Evolutionary conservation across 2,797 vertebrate genomes (phyloP).

Genomic region (Acipenser transmontanus): DNA sequence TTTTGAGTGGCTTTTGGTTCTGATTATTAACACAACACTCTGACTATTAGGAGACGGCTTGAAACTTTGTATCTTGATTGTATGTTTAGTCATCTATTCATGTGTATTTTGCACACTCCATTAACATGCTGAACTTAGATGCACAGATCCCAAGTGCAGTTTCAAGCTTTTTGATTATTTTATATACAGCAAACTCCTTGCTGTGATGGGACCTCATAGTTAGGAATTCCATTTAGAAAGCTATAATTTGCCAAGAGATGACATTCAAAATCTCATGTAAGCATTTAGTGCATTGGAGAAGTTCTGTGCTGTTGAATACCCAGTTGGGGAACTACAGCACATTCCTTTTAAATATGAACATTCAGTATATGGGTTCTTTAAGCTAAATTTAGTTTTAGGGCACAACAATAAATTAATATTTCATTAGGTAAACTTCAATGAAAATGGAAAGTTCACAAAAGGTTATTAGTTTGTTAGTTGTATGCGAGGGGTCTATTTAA

Average conservation of each 20-base stretch:
- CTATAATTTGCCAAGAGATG: conserved; percentile 34
- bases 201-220: conserved; percentile 70
- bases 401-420: too few relatives aligned
- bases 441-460: too few relatives aligned
- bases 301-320: conserved; percentile 42
- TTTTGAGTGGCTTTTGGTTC: too few relatives aligned
- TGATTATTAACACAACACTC: too few relatives aligned
- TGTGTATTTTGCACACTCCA: conserved; percentile 43
- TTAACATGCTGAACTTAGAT: conserved; percentile 43
- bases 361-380: too few relatives aligned
- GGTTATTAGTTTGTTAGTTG: too few relatives aligned
- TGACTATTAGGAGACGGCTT: neutral
- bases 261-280: conserved; percentile 48
- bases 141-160: conserved; percentile 59
- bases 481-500: too few relatives aligned
- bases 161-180: conserved; percentile 50
- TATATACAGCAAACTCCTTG: conserved; percentile 65
- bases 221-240: conserved; percentile 69
- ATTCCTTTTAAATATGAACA: too few relatives aligned
- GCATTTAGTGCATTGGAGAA: conserved; percentile 36
- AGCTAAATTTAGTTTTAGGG: too few relatives aligned
- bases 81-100: conserved; percentile 38
- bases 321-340: conserved; percentile 29
- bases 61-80: neutral
- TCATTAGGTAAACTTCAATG: too few relatives aligned